Base-by-base conservation (phyloP, 2,888 invertebrate species). In the Acronicta psi region DNA sequence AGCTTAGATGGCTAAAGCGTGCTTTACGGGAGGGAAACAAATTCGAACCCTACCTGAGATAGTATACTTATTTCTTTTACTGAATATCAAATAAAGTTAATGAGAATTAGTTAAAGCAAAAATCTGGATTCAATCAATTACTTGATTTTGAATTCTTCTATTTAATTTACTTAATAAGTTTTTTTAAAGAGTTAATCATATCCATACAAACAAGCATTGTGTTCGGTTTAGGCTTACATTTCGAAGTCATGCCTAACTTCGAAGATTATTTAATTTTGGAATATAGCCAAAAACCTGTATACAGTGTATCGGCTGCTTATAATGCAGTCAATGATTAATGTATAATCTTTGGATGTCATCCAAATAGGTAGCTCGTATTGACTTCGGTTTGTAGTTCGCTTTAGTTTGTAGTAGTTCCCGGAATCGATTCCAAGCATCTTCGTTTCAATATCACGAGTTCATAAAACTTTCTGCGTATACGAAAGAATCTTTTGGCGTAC, bases 281-380 rank as follows among this genome's bases (percentile, higher is more conserved):
- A 20, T 41, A 41, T 13, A 41, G 18, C 20, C 41, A 41, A 20
- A 13, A 20, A n/a, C 9, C 7, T n/a, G n/a, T n/a, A 41, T 18
- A 18, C 20, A 17, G 40, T 44, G 36, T 54, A 54, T 59, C 41
- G 53, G 49, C 37, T 47, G 49, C 37, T 43, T 45, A 45, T 59
- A 59, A 59, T 54, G 49, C 44, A 36, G 36, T 18, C 29, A 41
- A 59, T 59, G 40, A 54, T 54, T 55, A 40, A 50, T 34, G 36
- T 59, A 34, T 41, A 29, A 50, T 59, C 59, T 50, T 59, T 59
- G 54, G 59, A 54, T 37, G 9, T 13, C 29, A 36, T 54, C 54
- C 59, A 59, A 59, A 59, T 16, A 50, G 41, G 20, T 20, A 20
- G 1, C 20, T 41, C n/a, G 20, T 20, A 41, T 20, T 5, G n/a